Base-by-base conservation (phyloP, 2,113 vertebrate genomes). In the Xiphophorus hellerii region DNA sequence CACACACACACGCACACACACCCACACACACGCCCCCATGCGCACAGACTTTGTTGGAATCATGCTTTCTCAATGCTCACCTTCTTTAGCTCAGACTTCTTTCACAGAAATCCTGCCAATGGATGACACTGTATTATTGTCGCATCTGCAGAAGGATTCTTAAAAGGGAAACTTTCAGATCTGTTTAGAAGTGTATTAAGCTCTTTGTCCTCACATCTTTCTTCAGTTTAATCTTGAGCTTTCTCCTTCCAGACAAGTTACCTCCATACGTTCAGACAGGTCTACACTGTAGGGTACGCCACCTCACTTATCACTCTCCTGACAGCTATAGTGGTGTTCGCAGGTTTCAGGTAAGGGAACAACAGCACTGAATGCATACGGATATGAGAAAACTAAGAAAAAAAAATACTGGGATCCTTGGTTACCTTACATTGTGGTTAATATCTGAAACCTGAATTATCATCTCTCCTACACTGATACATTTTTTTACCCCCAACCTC, bases 231-330 rank as follows among this genome's bases (percentile, higher is more conserved):
- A 5, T 42, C 5, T 62, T 30, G 20, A 44, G 15, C 22, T 74
- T 25, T 83, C 6, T 62, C 11, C 69, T 8, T 48, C 11, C 77
- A 95, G 94, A 94, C 89, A 12, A 91, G 71, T 62, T 94, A 94
- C 87, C 92, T 94, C 35, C 90, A 92, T 7, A 91, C 89, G 0
- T 92, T 95, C 80, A 92, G 92, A 70, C 90, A 93, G 73, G 90
- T 95, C 61, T 95, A 95, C 88, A 95, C 94, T 1, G 93, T 93
- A 54, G 94, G 94, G 44, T 95, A 95, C 1, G 93, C 94, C 62
- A 95, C 94, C 22, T 95, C 94, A 0, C 93, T 95, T 68, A 83
- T 94, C 88, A 94, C 93, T n/a, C 93, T 95, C 76, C 93, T 94
- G 27, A 93, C 92, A 6, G 94, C 94, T 39, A 90, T 95, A 0